A percentile compares a stretch with the other conserved stretches of the same genome.
Evolutionary conservation across 53 echinoderm and acorn worm species (phyloP).

Genomic region (Patiria pectinifera): DNA sequence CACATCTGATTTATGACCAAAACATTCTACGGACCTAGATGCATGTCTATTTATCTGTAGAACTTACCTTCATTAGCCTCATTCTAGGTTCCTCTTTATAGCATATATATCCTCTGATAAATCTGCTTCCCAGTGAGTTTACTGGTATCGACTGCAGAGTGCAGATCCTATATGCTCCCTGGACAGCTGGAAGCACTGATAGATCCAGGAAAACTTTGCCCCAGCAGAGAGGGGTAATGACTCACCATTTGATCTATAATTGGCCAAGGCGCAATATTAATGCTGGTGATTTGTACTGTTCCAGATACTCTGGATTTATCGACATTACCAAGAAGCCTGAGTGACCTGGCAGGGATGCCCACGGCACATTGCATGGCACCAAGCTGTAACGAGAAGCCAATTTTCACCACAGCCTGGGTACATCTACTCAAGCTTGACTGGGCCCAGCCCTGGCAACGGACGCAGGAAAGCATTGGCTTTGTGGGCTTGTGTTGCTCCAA

Average conservation of each 20-base stretch:
- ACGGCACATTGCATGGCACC: slow-evolving; percentile 79
- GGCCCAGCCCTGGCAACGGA: slow-evolving; percentile 67
- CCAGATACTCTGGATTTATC: slow-evolving; percentile 59
- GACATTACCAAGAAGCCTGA: slow-evolving; percentile 66
- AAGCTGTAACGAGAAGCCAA: slow-evolving; percentile 63
- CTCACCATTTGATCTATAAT: not conserved
- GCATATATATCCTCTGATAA: too few species aligned
- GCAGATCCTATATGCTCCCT: too few species aligned
- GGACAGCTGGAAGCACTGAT: too few species aligned
- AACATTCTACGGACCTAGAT: too few species aligned
- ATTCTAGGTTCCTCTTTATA: too few species aligned
- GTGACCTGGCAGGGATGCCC: slow-evolving; percentile 53
- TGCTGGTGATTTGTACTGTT: not conserved
- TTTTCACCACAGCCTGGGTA: slow-evolving; percentile 77
- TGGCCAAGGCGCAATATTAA: not conserved
- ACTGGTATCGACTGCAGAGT: too few species aligned
- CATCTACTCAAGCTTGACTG: slow-evolving; percentile 76
- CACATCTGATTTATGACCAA: too few species aligned
- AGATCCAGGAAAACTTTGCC: too few species aligned
- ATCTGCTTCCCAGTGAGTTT: too few species aligned
- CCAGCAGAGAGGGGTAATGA: too few species aligned
- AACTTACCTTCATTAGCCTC: too few species aligned
- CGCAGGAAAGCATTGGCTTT: slow-evolving; percentile 56
- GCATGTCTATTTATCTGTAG: too few species aligned
- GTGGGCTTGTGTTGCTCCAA: slow-evolving; percentile 78